Evolutionary conservation across 2,888 invertebrate genomes (phyloP), one percentile per base, ranked within the genome.

Genomic region (Hydraecia micacea): DNA sequence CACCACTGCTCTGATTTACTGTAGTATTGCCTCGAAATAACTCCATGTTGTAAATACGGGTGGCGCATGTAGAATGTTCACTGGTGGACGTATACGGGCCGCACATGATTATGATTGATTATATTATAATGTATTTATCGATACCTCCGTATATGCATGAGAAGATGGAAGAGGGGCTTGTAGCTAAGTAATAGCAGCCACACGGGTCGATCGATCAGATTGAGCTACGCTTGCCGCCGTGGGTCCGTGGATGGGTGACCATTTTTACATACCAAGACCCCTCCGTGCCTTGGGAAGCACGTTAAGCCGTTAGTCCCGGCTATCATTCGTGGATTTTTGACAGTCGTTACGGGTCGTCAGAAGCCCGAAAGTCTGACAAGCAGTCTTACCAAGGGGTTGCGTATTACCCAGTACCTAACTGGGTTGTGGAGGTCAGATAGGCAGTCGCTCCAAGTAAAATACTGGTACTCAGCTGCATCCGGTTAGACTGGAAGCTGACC

Each of bases 21-120:
- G n/a, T 36, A 15, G 13, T 25, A 11, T 73, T 55, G n/a, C 73
- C 73, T 73, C 39, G 73, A 69, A 71, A 71, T 75, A 71, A 71
- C 58, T 72, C n/a, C n/a, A 32, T 32, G n/a, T 32, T 58, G 32
- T 46, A 32, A 71, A 75, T 75, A 71, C 58, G 58, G 75, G 74
- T 71, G 46, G 71, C 32, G 25, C 25, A 46, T 71, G 18, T 32
- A 71, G 32, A 46, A 36, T 69, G 62, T 55, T 46, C 11, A 13
- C 13, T 52, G 3, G 21, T 55, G n/a, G 32, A 55, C 46, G 28
- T 63, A 63, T 76, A 63, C 68, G 76, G 76, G 78, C 21, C 28
- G 1, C 32, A 32, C 15, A 52, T 67, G 42, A 68, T 55, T 42
- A 55, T 76, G 63, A 76, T 63, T 32, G 55, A 55, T 25, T n/a